These are phyloP conservation scores for Hydrophis major DNA, from an alignment of 2,797 vertebrate species.

Conservation along the genomic window DNA sequence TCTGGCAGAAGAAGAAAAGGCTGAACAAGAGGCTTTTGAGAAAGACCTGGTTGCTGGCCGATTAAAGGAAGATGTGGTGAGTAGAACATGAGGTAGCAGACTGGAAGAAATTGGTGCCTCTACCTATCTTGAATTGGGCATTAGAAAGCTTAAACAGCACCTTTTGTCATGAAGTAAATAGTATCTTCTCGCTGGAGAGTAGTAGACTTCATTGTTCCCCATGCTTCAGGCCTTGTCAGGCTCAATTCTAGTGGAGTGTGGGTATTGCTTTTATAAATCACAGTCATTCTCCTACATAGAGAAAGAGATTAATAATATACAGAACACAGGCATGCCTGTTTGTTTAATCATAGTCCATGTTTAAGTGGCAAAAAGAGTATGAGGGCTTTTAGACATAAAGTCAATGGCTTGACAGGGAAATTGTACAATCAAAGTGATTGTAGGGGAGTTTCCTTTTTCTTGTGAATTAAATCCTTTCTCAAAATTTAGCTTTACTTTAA, in stretches of 20 bases:
- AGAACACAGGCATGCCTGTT: not conserved
- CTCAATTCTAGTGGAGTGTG: not conserved
- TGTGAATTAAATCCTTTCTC: not conserved
- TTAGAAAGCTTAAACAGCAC: not conserved
- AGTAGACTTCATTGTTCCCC: not conserved
- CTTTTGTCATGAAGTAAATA: not conserved
- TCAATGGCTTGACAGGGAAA: not conserved
- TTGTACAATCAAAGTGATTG: not conserved
- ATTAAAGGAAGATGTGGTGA: conserved; percentile 92
- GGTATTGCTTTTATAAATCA: not conserved
- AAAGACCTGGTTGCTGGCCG: conserved; percentile 82
- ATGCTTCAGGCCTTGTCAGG: not conserved
- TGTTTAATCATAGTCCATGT: not conserved
- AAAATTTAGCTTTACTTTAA: not conserved
- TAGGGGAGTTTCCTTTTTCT: not conserved
- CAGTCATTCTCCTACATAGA: not conserved
- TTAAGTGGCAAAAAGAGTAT: not conserved
- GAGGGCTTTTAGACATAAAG: not conserved
- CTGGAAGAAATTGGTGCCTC: not conserved
- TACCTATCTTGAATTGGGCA: not conserved
- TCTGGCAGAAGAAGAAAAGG: conserved; percentile 83
- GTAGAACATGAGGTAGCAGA: conserved; percentile 16
- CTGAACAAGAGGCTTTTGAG: conserved; percentile 77
- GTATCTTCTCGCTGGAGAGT: not conserved
- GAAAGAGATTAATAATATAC: not conserved